Evolutionary conservation across 2,797 vertebrate species (phyloP), one percentile per base, ranked within the genome.

Genomic region (Harpagifer antarcticus): DNA sequence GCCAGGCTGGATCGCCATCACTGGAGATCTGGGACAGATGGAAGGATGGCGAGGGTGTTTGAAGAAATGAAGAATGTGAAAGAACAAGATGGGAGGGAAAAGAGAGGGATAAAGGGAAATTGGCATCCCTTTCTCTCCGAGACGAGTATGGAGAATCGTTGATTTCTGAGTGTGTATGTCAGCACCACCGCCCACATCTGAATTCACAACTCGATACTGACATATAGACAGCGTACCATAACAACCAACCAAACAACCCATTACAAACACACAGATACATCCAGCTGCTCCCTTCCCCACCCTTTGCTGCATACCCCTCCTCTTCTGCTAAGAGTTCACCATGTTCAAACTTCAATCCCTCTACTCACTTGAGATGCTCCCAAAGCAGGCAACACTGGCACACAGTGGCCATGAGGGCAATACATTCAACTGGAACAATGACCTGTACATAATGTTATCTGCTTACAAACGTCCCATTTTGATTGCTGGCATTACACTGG

Each of bases 1-100:
- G 79, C 85, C 75, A 7, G 86, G 59, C 78, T 5, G 67, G 61
- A 74, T 74, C 13, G 55, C 61, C 58, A 78, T 87, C 79, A 61
- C 57, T 68, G 59, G 77, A 91, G 79, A 89, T 86, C 78, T 84
- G 80, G 77, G 77, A 87, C 85, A 88, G 84, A 91, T 87, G 88
- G 73, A 81, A 71, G 80, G 65, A 85, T 71, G 80, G 75, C 76
- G 63, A 84, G 57, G 63, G 72, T 5, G 50, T 59, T 59, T 76
- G 73, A 78, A 68, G 66, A 77, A 69, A 79, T 50, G 65, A 79
- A 60, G 55, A 76, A 82, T 77, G 66, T 78, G 49, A 72, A 81
- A 72, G 69, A 81, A 79, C 64, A 86, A 88, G 83, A 93, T 89
- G 86, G 72, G 62, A 72, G 55, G 48, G 72, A 71, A 57, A 74